Conservation (phyloP, 2,113 vertebrate genomes). For the Calonectris borealis region DNA sequence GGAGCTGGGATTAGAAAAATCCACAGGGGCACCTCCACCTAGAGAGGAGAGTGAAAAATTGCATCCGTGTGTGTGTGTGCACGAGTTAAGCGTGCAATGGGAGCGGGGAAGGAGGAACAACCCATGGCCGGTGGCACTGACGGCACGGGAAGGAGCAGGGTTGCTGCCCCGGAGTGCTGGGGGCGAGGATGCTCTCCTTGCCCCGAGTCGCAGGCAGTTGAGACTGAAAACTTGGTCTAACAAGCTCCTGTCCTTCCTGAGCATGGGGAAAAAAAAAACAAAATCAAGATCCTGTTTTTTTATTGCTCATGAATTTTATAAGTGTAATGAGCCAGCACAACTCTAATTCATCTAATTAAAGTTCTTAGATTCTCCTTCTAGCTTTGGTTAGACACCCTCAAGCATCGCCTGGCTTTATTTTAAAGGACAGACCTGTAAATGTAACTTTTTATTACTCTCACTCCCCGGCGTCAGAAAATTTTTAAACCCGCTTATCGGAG, state of each 20-base stretch:
- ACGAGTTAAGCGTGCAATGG: not conserved
- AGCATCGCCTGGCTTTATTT: not conserved
- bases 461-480: not conserved
- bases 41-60: conserved; percentile 35
- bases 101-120: not conserved
- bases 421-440: not conserved
- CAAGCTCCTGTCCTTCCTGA: not conserved
- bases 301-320: not conserved
- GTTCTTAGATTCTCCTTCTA: not conserved
- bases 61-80: not conserved
- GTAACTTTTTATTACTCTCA: not conserved
- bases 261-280: too few relatives aligned
- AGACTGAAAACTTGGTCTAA: not conserved
- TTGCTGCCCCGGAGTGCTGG: rapidly evolving
- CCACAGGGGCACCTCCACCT: conserved; percentile 55
- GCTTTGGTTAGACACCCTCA: not conserved
- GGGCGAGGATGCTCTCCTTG: not conserved
- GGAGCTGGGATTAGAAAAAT: conserved; percentile 58
- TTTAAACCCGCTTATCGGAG: not conserved
- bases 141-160: rapidly evolving
- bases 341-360: not conserved
- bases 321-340: not conserved
- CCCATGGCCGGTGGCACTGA: rapidly evolving
- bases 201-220: rapidly evolving
- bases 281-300: too few relatives aligned